Conservation (phyloP, 2,797 vertebrate genomes). For the Danio aesculapii region DNA sequence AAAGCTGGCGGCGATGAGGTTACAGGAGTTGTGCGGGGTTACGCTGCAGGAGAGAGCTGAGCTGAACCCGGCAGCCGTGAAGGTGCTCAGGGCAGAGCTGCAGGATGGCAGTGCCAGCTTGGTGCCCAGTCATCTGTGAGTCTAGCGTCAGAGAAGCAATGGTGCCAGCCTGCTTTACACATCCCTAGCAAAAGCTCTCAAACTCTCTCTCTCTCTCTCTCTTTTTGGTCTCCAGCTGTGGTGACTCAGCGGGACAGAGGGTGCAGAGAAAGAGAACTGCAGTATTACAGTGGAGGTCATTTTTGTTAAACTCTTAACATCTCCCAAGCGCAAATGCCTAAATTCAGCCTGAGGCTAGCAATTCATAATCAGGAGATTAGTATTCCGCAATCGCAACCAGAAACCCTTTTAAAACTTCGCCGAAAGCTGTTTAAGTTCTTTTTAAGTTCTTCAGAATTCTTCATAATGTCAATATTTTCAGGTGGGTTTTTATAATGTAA, state of each 20-base stretch:
- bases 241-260: conserved; percentile 31
- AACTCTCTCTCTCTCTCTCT: background rate
- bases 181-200: background rate
- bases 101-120: conserved; percentile 35
- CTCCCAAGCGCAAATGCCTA: conserved; percentile 71
- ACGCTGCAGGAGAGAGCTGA: conserved; percentile 27
- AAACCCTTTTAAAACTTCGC: conserved; percentile 70
- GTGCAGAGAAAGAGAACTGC: conserved; percentile 23
- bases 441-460: background rate
- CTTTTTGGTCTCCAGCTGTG: conserved; percentile 10
- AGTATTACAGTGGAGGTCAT: conserved; percentile 73
- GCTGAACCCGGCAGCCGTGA: conserved; percentile 27
- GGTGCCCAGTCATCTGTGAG: conserved; percentile 47
- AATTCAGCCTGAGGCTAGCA: conserved; percentile 75
- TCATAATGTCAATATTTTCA: conserved; percentile 16
- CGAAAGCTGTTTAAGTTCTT: background rate
- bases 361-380: conserved; percentile 81
- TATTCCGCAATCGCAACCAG: conserved; percentile 76
- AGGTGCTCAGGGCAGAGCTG: conserved; percentile 39
- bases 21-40: conserved; percentile 16
- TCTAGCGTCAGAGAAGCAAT: conserved; percentile 11
- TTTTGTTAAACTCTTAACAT: conserved; percentile 76
- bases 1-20: conserved; percentile 36
- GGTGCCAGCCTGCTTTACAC: conserved; percentile 17
- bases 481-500: background rate